Conservation (phyloP, 2,797 vertebrate genomes). For the Mus caroli region DNA sequence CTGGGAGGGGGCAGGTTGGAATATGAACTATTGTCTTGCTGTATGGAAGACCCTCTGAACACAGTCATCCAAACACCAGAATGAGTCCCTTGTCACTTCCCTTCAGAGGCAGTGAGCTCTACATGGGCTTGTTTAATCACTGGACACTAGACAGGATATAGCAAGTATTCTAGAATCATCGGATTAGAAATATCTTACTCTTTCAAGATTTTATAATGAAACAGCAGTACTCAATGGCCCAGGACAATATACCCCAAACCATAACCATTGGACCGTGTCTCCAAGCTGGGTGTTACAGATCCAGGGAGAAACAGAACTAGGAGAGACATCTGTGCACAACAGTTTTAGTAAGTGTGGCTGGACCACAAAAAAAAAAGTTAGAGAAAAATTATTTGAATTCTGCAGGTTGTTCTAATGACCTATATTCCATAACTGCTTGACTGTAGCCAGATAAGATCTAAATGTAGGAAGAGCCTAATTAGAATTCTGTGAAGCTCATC, state of each 20-base stretch:
- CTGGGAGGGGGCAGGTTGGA: neutral
- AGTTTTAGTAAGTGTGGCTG: neutral
- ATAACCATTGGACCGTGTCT: neutral
- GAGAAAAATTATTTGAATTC: neutral
- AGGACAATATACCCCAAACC: neutral
- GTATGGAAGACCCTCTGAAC: neutral
- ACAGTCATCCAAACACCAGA: neutral
- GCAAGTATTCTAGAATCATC: neutral
- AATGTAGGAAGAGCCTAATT: neutral
- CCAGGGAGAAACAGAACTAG: neutral
- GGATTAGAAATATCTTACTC: neutral
- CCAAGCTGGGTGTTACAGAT: neutral
- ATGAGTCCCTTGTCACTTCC: neutral
- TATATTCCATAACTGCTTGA: neutral
- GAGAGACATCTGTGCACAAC: neutral
- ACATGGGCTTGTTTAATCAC: neutral
- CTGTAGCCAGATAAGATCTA: neutral
- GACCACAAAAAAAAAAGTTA: neutral
- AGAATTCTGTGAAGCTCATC: constrained; percentile 19
- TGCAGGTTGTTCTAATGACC: neutral
- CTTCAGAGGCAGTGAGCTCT: constrained; percentile 4
- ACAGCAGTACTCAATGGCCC: neutral
- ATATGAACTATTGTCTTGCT: neutral
- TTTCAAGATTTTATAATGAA: constrained; percentile 38
- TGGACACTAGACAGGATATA: neutral